Evolutionary conservation across 2,113 vertebrate species (phyloP).

Genomic region (Lampris incognitus): DNA sequence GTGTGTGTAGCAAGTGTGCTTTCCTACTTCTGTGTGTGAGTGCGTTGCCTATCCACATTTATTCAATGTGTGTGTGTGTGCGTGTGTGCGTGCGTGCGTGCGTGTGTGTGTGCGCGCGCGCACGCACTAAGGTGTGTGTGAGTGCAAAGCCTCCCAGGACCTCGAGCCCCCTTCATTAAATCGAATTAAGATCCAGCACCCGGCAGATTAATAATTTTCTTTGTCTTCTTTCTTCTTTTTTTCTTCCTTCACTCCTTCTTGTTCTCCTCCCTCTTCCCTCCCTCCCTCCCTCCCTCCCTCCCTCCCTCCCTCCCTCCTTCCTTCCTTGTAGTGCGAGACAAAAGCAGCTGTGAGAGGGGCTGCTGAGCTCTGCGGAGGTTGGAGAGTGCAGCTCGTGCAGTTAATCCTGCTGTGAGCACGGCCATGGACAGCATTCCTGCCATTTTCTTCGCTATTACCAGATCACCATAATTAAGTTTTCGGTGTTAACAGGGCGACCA

Average conservation of each 20-base stretch:
- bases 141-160: slow-evolving; percentile 68
- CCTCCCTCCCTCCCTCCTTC: slow-evolving; percentile 1
- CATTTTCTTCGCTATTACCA: slow-evolving; percentile 79
- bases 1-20: slow-evolving; percentile 58
- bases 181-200: slow-evolving; percentile 81
- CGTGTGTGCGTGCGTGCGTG: slow-evolving; percentile 13
- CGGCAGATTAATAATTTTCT: slow-evolving; percentile 78
- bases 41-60: slow-evolving; percentile 20
- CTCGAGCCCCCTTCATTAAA: slow-evolving; percentile 78
- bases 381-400: slow-evolving; percentile 78
- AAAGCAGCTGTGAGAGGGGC: slow-evolving; percentile 76
- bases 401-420: slow-evolving; percentile 78
- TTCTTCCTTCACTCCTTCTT: slow-evolving; percentile 46
- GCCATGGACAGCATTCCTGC: slow-evolving; percentile 80
- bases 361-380: slow-evolving; percentile 61
- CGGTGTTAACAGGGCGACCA: slow-evolving; percentile 60
- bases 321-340: slow-evolving; percentile 54
- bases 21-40: slow-evolving; percentile 14
- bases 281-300: slow-evolving; percentile 40
- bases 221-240: slow-evolving; percentile 66
- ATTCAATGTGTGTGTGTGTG: neutral
- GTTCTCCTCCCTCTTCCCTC: slow-evolving; percentile 46
- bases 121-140: slow-evolving; percentile 48
- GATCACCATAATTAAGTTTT: slow-evolving; percentile 81
- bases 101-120: slow-evolving; percentile 3